A percentile compares a stretch with the other conserved stretches of the same genome.
Conservation (phyloP, 2,113 vertebrate genomes). For the Arothron firmamentum region DNA sequence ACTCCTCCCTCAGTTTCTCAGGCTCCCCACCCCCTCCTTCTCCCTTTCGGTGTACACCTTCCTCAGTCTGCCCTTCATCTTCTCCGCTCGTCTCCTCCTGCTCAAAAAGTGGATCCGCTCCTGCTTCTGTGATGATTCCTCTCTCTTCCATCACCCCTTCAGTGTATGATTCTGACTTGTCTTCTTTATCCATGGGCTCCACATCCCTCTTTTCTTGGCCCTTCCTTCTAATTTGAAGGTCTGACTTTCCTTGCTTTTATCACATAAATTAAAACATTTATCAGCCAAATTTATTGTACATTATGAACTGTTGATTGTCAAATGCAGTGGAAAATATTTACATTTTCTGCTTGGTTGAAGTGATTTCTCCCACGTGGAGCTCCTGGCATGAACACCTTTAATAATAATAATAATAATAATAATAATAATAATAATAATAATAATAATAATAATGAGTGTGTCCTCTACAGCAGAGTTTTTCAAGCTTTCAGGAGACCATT, state of each 20-base stretch:
- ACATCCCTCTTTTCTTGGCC: slow-evolving; percentile 8
- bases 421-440: neutral
- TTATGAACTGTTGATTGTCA: neutral
- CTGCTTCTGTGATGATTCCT: neutral
- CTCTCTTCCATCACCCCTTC: neutral
- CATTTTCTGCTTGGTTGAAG: slow-evolving; percentile 48
- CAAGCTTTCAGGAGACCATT: too few relatives aligned
- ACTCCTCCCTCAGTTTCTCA: slow-evolving; percentile 14
- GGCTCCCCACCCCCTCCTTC: slow-evolving; percentile 40
- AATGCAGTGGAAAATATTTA: slow-evolving; percentile 26
- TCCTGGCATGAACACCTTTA: slow-evolving; percentile 69
- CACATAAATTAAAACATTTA: neutral
- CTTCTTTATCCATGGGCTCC: slow-evolving; percentile 16
- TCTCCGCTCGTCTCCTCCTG: slow-evolving; percentile 64
- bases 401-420: neutral
- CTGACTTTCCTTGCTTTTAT: slow-evolving; percentile 33
- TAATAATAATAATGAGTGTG: neutral
- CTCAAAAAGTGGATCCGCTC: slow-evolving; percentile 31
- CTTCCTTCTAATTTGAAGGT: slow-evolving; percentile 10
- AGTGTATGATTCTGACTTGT: slow-evolving; percentile 10
- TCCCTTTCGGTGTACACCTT: slow-evolving; percentile 56
- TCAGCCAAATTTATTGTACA: too few relatives aligned
- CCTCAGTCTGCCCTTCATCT: slow-evolving; percentile 51
- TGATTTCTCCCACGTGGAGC: slow-evolving; percentile 49
- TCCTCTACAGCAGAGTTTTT: too few relatives aligned